Evolutionary conservation across 2,113 vertebrate genomes (phyloP).

Genomic region (Poeciliopsis prolifica): DNA sequence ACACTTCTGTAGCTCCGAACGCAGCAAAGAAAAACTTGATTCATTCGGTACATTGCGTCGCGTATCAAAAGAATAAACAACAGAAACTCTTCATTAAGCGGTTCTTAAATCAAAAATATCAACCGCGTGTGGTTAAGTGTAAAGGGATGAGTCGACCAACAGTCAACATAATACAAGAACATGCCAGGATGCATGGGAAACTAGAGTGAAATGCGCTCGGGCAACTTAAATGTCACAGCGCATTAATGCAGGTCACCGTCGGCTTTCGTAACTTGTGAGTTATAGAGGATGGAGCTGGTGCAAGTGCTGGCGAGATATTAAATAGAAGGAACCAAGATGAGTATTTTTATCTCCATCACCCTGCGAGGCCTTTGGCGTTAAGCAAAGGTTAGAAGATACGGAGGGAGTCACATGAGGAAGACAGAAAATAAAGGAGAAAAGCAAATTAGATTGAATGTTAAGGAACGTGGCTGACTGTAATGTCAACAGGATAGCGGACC

Average conservation of each 20-base stretch:
- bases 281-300: constrained; percentile 15
- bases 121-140: too few relatives aligned
- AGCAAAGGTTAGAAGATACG: constrained; percentile 53
- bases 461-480: constrained; percentile 22
- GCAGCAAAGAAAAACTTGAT: neutral
- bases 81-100: neutral
- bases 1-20: neutral
- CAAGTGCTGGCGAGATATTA: neutral
- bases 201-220: constrained; percentile 1
- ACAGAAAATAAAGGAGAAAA: constrained; percentile 4
- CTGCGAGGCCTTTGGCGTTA: constrained; percentile 27
- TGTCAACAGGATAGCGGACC: constrained; percentile 6
- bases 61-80: neutral
- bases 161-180: neutral
- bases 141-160: neutral
- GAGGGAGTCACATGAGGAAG: neutral
- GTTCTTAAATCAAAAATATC: neutral
- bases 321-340: neutral
- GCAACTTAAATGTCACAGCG: constrained; percentile 39
- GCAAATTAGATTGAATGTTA: constrained; percentile 22
- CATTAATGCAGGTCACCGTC: neutral
- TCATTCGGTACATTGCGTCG: neutral
- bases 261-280: neutral
- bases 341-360: constrained; percentile 13
- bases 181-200: constrained; percentile 2